Conservation (phyloP, 2,113 vertebrate genomes). For the Hipposideros armiger region DNA sequence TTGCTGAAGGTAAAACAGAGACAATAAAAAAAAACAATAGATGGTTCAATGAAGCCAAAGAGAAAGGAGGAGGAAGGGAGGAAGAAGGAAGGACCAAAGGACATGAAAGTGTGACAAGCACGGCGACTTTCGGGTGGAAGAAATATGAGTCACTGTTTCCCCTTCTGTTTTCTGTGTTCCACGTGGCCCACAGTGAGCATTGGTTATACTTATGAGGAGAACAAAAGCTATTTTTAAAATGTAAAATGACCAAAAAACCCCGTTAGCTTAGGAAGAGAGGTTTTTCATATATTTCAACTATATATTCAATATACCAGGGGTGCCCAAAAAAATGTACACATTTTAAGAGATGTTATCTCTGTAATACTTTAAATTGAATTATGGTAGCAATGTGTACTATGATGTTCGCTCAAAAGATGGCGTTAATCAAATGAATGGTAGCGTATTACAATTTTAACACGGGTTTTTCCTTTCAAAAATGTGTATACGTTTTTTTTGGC, state of each 20-base stretch:
- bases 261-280: background rate
- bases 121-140: background rate
- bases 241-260: background rate
- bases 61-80: background rate
- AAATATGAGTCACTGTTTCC: background rate
- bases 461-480: too few species aligned
- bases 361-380: too few species aligned
- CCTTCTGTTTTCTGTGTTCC: background rate
- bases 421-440: too few species aligned
- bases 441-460: too few species aligned
- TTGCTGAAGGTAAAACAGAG: background rate
- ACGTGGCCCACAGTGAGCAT: background rate
- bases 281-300: slow-evolving; percentile 33
- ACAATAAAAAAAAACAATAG: background rate
- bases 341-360: too few species aligned
- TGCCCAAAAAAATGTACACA: too few species aligned
- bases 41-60: background rate
- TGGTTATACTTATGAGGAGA: background rate
- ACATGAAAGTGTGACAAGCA: background rate
- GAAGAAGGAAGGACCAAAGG: background rate
- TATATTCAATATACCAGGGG: too few species aligned
- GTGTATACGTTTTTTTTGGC: too few species aligned
- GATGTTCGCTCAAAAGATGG: too few species aligned
- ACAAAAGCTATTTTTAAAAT: background rate
- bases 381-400: too few species aligned